Evolutionary conservation across 2,113 vertebrate genomes (phyloP).

Genomic region (Tiliqua scincoides): DNA sequence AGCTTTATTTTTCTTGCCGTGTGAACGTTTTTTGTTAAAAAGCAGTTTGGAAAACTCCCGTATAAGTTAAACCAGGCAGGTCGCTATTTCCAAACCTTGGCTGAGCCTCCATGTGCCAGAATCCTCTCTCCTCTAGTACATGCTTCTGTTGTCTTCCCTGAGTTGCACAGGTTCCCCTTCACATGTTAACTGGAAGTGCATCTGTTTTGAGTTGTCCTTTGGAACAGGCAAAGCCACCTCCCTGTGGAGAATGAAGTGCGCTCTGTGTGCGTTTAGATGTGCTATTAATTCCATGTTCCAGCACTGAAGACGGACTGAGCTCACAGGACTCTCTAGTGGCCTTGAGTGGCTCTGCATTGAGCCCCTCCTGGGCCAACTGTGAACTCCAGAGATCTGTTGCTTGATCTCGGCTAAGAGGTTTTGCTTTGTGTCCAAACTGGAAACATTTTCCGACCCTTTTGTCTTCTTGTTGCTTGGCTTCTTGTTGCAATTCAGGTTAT

Average conservation of each 20-base stretch:
- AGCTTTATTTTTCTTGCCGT: too few species aligned
- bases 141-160: neutral
- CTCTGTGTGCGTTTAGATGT: neutral
- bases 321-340: too few species aligned
- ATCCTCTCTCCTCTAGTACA: neutral
- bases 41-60: too few species aligned
- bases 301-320: neutral
- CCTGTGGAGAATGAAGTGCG: neutral
- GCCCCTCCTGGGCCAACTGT: neutral
- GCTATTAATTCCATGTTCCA: neutral
- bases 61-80: too few species aligned
- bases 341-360: neutral
- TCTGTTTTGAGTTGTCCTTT: neutral
- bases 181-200: neutral
- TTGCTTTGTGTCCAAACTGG: neutral
- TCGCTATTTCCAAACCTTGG: too few species aligned
- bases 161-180: neutral
- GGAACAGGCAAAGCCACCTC: neutral
- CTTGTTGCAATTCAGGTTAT: neutral
- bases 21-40: too few species aligned
- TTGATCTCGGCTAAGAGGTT: neutral
- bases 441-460: neutral
- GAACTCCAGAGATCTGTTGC: neutral
- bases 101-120: too few species aligned
- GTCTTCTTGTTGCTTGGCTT: neutral